Base-by-base conservation (phyloP, 1,140 invertebrate genomes). In the Panulirus ornatus region DNA sequence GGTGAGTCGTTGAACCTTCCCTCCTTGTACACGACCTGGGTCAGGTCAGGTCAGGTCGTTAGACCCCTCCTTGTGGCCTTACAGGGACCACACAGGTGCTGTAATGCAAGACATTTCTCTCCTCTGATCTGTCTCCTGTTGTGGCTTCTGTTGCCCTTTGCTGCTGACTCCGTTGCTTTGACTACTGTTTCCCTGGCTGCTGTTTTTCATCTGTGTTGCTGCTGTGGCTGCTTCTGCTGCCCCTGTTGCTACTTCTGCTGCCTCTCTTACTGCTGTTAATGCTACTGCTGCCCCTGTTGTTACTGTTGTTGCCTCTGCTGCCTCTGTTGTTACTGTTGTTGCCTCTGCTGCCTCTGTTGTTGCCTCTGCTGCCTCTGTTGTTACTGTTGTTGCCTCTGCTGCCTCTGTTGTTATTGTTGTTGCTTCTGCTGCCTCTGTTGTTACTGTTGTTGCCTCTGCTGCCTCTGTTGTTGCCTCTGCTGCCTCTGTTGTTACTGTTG, bases 1-100 rank as follows among this genome's bases (percentile, higher is more conserved):
- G 91, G 91, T 92, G 83, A 84, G 84, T 36, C 6, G 30, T 0
- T 19, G 11, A 42, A 2, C 5, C 44, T 6, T 47, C 44, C 44
- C 44, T 47, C 44, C 14, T 47, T 14, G 5, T 47, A n/a, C 44
- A 5, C 44, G 14, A 5, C 14, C 14, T 47, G 5, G 5, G 44
- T 47, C 14, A 58, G 16, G 16, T 58, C n/a, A 22, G 16, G 16
- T 58, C 11, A 3, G n/a, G 16, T 22, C 16, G 5, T 47, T 47
- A 5, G 5, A 5, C 14, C 44, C 44, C 44, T 47, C 5, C 44
- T 47, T 5, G 44, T 47, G 44, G 14, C 14, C 5, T 47, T 47
- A 47, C 5, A 6, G 44, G 44, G 44, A 6, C 14, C 5, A 6
- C 14, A 47, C 44, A 6, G 14, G 44, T 47, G 44, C 5, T 47